A percentile compares a stretch with the other conserved stretches of the same genome.
phyloP scores from a whole-genome alignment of 2,888 invertebrate genomes.

The Mycalesis mineus region DNA sequence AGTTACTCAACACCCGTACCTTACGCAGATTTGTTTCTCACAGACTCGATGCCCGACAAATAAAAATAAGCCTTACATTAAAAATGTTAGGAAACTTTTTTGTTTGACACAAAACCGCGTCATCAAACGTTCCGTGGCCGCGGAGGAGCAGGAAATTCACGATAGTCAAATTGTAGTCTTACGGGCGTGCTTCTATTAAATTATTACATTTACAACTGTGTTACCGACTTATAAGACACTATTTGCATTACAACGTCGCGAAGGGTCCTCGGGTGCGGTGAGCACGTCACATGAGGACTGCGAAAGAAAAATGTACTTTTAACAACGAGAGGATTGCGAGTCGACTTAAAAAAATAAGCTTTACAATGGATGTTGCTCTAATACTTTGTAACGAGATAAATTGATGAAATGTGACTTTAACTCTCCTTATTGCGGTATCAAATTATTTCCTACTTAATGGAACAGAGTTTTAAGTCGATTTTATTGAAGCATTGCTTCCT shows the following conservation, averaged over 20 bases:
- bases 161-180: conserved; percentile 79
- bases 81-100: conserved; percentile 52
- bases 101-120: conserved; percentile 37
- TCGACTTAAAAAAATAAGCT: conserved; percentile 74
- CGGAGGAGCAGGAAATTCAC: conserved; percentile 70
- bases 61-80: conserved; percentile 54
- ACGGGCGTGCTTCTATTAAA: conserved; percentile 70
- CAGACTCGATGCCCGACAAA: conserved; percentile 44
- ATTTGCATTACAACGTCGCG: conserved; percentile 56
- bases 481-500: too few species aligned
- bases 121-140: conserved; percentile 59
- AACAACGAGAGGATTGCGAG: conserved; percentile 72
- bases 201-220: conserved; percentile 74
- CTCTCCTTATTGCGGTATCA: too few species aligned
- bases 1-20: conserved; percentile 78
- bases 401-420: not conserved
- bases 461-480: too few species aligned
- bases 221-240: conserved; percentile 63
- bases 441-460: too few species aligned
- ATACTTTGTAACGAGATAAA: conserved; percentile 23
- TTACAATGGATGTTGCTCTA: conserved; percentile 21
- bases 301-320: conserved; percentile 78
- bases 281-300: conserved; percentile 72
- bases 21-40: conserved; percentile 78
- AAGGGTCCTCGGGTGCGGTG: conserved; percentile 67